phyloP scores from a whole-genome alignment of 2,113 vertebrate species.

The Protobothrops mucrosquamatus region DNA sequence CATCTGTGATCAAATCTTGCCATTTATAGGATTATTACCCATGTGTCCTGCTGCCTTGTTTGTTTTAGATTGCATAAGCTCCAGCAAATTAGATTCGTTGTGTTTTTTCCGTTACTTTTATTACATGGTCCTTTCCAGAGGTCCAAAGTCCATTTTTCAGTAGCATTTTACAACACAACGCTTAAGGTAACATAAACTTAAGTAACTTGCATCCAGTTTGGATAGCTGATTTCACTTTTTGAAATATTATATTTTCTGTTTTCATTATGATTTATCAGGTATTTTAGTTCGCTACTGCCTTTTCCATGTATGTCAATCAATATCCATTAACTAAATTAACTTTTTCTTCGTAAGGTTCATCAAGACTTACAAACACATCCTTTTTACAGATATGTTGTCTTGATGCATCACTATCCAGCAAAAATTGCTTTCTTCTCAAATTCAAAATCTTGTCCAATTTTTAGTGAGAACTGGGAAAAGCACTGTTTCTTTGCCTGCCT shows the following conservation, averaged over 20 bases:
- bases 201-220: neutral
- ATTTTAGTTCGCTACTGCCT: neutral
- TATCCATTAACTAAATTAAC: neutral
- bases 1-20: neutral
- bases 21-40: neutral
- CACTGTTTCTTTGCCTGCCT: neutral
- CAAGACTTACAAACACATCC: neutral
- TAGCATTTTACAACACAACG: neutral
- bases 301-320: neutral
- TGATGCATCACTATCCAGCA: neutral
- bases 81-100: neutral
- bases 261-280: neutral
- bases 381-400: neutral
- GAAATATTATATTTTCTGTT: neutral
- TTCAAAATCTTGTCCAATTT: neutral
- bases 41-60: neutral
- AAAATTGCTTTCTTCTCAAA: neutral
- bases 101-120: neutral
- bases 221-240: neutral
- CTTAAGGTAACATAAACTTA: neutral
- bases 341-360: neutral
- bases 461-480: neutral
- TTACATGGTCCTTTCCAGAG: neutral
- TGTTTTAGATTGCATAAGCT: neutral
- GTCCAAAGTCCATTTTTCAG: neutral